Base-by-base conservation (phyloP, 2,797 vertebrate species). In the Tapera naevia region DNA sequence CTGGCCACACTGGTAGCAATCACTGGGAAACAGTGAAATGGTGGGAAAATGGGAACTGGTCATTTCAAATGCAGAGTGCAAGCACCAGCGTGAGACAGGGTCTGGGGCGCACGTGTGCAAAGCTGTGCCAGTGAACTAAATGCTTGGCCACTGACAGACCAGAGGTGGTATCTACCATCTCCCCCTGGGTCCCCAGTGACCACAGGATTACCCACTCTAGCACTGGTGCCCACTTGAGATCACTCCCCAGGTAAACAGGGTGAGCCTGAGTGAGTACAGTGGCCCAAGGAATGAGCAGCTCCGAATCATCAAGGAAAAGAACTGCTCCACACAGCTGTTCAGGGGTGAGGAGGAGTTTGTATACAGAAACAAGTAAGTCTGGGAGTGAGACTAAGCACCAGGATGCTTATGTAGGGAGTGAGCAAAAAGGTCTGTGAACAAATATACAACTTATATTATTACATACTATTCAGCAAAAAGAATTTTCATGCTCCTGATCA, bases 101-200 rank as follows among this genome's bases (percentile, higher is more conserved):
- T 21, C 32, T 65, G n/a, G 54, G 23, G 33, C 27, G 50, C 1
- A 32, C 0, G 0, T 13, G 27, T 79, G 24, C 0, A 1, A 78
- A 50, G 43, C 30, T 37, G 12, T n/a, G 30, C 12, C 80, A 53
- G 37, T 10, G 33, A 75, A 28, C 8, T 8, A 15, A 80, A 37
- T 0, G 0, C 30, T 6, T 24, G 37, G 21, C 54, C 33, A 17
- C 17, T 70, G 28, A 57, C 17, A 33, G 21, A 35, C 8, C 62
- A 70, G 43, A 43, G 9, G 6, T 46, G 46, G 46, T 46, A 23
- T 13, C 16, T 24, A 2, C 30, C 12, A 3, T 10, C n/a, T 62
- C 13, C 10, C 19, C 4, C 17, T 23, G 8, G 7, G 6, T 57
- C 4, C n/a, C 15, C 57, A 56, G 7, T 4, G 27, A 72, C 50